Base-by-base conservation (phyloP, 2,888 invertebrate genomes). In the Thera obeliscata region DNA sequence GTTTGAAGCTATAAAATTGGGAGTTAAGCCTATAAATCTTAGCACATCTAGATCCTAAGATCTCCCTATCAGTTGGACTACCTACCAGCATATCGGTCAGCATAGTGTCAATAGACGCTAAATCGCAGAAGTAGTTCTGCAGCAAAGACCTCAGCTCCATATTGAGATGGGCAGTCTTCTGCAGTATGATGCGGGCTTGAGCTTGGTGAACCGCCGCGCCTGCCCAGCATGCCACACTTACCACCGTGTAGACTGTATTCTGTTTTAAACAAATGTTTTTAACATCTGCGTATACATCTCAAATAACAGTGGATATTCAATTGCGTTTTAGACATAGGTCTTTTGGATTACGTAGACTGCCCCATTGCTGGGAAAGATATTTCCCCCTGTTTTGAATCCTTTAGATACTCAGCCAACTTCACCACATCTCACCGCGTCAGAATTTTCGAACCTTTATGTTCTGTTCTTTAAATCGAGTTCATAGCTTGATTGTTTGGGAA, bases 31-130 rank as follows among this genome's bases (percentile, higher is more conserved):
- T 7, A 38, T 38, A 38, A 41, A 41, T 41, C 5, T 41, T 41
- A 7, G 41, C 41, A 41, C 6, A 41, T 41, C 41, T 41, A 7
- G 41, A 41, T 41, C 41, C 5, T 4, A 5, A 41, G 5, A 41
- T 4, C 41, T 41, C 7, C 41, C 7, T 7, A 41, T 41, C 41
- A 1, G 5, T 7, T 41, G 5, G 4, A 41, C 5, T 12, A 43
- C 57, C 33, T 81, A 95, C 95, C 84, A 95, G 87, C 88, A 95
- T 94, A 81, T 95, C 95, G 46, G 94, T 94, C 1, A 95, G 91
- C 90, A 95, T 93, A 38, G 94, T 95, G 67, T 95, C 95, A 22
- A 95, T 87, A 4, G 91, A 87, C 0, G 94, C 94, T 2, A 90
- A 87, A 66, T 95, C 94, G 56, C 94, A 94, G 85, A 95, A 95